Evolutionary conservation across 53 echinoderm and acorn worm genomes (phyloP), one percentile per base, ranked within the genome.

Genomic region (Pentamera pediparva): DNA sequence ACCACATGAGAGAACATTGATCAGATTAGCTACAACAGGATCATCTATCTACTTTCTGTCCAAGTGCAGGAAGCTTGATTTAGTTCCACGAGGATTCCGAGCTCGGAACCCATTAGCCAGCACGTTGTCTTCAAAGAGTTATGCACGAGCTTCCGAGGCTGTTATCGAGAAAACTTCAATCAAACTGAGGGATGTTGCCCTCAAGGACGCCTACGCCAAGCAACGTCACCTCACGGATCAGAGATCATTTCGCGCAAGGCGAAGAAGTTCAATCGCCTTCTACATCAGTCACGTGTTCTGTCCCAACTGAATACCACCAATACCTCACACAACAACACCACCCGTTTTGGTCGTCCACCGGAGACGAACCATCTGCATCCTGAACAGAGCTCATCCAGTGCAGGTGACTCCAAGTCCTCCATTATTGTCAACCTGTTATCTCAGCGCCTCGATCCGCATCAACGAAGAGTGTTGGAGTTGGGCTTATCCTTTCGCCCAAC

Each of bases 191-290:
- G 15, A 41, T 15, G 9, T 41, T 9, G 9, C 43, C 9, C 43
- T 41, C 43, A 61, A 31, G 35, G 62, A 61, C 36, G 62, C 62
- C 3, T 61, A 61, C 32, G 32, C 35, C 3, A 61, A 61, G 36
- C 60, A 59, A 59, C 32, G 60, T 28, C 60, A 59, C 60, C 60
- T 60, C 18, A 11, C 18, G 32, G 6, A 60, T 29, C 31, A n/a
- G n/a, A n/a, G n/a, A n/a, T n/a, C n/a, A n/a, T n/a, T n/a, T n/a
- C n/a, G n/a, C n/a, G n/a, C n/a, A n/a, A n/a, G n/a, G n/a, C n/a
- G n/a, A n/a, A n/a, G n/a, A n/a, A n/a, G n/a, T n/a, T n/a, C n/a
- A n/a, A n/a, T n/a, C n/a, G n/a, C n/a, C n/a, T n/a, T n/a, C n/a
- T n/a, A n/a, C n/a, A n/a, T n/a, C n/a, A n/a, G n/a, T n/a, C n/a